Conservation (phyloP, 2,113 vertebrate genomes). For the Cyprichromis sp. region DNA sequence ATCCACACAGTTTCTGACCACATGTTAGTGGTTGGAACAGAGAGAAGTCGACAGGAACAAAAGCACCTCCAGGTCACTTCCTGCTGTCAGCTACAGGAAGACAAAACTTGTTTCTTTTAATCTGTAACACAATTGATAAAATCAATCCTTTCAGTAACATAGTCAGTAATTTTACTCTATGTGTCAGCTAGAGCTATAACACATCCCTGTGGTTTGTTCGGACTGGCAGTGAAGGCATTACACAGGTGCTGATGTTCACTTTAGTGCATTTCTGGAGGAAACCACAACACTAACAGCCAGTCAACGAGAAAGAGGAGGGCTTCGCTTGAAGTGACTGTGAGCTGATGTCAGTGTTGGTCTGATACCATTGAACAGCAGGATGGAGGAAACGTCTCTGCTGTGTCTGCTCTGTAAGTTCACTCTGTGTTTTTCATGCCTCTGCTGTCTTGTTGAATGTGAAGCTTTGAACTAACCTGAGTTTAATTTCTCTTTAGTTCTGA, state of each 20-base stretch:
- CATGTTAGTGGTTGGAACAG: background rate
- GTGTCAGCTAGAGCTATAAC: background rate
- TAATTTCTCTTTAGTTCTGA: background rate
- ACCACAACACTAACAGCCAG: background rate
- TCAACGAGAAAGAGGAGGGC: fast-evolving
- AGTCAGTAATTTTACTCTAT: fast-evolving
- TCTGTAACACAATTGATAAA: background rate
- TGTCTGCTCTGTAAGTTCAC: fast-evolving
- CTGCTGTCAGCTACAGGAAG: background rate
- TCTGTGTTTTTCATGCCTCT: background rate
- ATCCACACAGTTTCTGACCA: background rate
- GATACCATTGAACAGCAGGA: fast-evolving
- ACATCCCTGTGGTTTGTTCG: fast-evolving
- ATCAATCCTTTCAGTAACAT: fast-evolving
- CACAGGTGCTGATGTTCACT: background rate
- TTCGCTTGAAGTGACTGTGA: background rate
- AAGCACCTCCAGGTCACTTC: background rate
- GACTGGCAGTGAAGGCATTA: background rate
- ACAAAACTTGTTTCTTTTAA: background rate
- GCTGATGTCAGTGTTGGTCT: fast-evolving
- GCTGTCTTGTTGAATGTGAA: fast-evolving
- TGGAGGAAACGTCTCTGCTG: background rate
- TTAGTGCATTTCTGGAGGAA: background rate
- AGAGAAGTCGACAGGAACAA: background rate
- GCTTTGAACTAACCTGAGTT: fast-evolving